phyloP scores from a whole-genome alignment of 2,888 invertebrate species.

The Caenorhabditis drosophilae region DNA sequence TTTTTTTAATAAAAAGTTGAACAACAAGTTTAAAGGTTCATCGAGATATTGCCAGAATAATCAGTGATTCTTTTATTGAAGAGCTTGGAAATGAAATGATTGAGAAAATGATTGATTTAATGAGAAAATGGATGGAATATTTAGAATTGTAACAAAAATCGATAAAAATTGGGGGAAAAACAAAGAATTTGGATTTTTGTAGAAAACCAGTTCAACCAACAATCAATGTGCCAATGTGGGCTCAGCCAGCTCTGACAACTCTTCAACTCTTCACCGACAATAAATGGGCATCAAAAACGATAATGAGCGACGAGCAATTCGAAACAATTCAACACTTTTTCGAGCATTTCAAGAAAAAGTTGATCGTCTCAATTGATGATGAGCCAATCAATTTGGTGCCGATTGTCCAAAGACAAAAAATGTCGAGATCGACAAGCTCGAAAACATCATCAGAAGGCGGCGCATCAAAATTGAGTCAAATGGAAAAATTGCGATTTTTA shows the following conservation, averaged over 20 bases:
- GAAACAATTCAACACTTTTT: constrained; percentile 13
- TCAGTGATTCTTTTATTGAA: constrained; percentile 34
- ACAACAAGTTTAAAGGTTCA: constrained; percentile 10
- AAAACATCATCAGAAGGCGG: constrained; percentile 12
- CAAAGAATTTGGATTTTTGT: constrained; percentile 5
- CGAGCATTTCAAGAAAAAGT: constrained; percentile 18
- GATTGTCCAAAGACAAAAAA: constrained; percentile 11
- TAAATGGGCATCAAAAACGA: constrained; percentile 34
- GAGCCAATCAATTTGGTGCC: constrained; percentile 8
- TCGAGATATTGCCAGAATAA: constrained; percentile 37
- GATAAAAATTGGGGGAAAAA: background rate
- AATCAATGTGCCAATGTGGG: constrained; percentile 45
- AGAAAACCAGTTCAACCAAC: constrained; percentile 20
- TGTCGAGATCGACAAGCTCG: constrained; percentile 28
- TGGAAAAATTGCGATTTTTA: constrained; percentile 12
- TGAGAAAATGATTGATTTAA: constrained; percentile 18
- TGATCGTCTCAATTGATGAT: constrained; percentile 13
- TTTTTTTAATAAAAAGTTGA: background rate
- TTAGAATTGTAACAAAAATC: constrained; percentile 5
- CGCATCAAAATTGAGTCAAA: constrained; percentile 8
- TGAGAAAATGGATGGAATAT: constrained; percentile 23
- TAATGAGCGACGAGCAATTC: constrained; percentile 31
- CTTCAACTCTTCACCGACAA: constrained; percentile 43
- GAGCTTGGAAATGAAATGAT: constrained; percentile 25
- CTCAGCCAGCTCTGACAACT: constrained; percentile 43